Conservation (phyloP, 2,113 vertebrate species). For the Otolemur garnettii region DNA sequence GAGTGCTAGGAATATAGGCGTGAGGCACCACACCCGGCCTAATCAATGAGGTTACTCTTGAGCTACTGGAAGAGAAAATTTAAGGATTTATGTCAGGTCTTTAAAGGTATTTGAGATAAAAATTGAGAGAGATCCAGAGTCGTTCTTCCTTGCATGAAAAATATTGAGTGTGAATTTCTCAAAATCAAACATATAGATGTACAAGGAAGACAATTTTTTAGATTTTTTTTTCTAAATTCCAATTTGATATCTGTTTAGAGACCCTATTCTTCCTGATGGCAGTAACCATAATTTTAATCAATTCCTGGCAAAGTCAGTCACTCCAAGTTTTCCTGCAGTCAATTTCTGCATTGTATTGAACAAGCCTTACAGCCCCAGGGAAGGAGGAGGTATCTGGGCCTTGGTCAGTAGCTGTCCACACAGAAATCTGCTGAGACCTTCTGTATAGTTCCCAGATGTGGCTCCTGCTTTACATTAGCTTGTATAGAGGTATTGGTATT, state of each 20-base stretch:
- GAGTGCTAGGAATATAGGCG: too few relatives aligned
- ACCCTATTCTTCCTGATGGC: neutral
- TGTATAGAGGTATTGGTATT: neutral
- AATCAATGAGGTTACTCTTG: neutral
- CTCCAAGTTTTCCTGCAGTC: neutral
- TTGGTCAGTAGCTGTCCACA: neutral
- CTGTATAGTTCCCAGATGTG: neutral
- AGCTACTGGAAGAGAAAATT: neutral
- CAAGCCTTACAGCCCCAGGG: neutral
- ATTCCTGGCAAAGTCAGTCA: neutral
- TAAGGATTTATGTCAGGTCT: neutral
- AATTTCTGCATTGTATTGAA: neutral
- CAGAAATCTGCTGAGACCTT: neutral
- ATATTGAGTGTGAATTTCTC: neutral
- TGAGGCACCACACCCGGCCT: too few relatives aligned
- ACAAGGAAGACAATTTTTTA: neutral
- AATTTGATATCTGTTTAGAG: constrained; percentile 7
- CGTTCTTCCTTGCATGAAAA: neutral
- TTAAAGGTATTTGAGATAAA: constrained; percentile 35
- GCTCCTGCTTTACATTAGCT: neutral
- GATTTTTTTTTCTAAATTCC: neutral
- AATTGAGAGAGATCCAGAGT: constrained; percentile 1
- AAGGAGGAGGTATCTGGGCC: neutral
- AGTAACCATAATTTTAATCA: constrained; percentile 3
- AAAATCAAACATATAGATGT: neutral